Evolutionary conservation across 2,888 invertebrate species (phyloP), one percentile per base, ranked within the genome.

Genomic region (Mythimna loreyi): DNA sequence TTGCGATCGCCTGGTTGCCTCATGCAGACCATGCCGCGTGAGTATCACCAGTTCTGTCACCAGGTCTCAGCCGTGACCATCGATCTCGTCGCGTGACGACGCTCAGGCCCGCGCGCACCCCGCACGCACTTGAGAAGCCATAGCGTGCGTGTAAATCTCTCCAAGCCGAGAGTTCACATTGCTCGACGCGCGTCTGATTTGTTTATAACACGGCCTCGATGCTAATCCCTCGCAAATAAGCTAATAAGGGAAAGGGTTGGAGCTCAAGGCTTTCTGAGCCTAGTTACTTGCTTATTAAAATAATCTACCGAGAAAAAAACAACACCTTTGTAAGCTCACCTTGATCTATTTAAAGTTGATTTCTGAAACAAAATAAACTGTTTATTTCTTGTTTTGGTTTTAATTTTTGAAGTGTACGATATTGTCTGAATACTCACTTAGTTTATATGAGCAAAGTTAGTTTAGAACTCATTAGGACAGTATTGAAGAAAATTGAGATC

Each of bases 1-100:
- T 94, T 85, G 93, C 93, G 78, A 87, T 94, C 69, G 90, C 92
- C 82, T 92, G 90, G 86, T 84, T 94, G 81, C 93, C 93, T 65
- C 91, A 92, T 79, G 90, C 91, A 47, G 92, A 93, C 82, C 90
- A 92, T 76, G 93, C 94, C 69, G 92, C 94, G 95, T 95, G 81
- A 95, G 95, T 95, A 94, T 84, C 60, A 25, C 36, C 65, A 67
- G 60, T 45, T 63, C 45, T 69, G 53, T 71, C 75, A 50, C 55
- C 64, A 71, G 49, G 52, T 72, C 50, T 40, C 61, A 70, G 69
- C 36, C 55, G 60, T 71, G 72, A 67, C 72, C 77, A 71, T 80
- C 74, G 75, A 84, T 85, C 75, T 80, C 49, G 55, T 81, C 71
- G 75, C 67, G 57, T 71, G 75, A 75, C 78, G 67, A 75, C 70